Percentiles rank a stretch among this genome's conserved stretches.
phyloP scores from a whole-genome alignment of 2,888 invertebrate species.

The Diogma glabrata region DNA sequence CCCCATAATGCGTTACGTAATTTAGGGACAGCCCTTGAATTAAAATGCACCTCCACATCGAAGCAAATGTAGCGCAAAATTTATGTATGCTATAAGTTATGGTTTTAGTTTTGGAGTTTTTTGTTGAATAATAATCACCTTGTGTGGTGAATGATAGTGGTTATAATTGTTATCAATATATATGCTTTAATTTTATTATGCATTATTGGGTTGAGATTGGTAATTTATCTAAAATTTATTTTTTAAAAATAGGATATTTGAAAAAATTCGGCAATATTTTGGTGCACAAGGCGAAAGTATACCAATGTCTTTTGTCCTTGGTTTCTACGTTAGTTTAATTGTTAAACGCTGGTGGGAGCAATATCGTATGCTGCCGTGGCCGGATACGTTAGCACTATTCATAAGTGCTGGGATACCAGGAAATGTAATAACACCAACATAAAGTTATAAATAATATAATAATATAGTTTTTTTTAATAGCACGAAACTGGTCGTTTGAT shows the following conservation, averaged over 20 bases:
- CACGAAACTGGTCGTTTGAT: constrained; percentile 81
- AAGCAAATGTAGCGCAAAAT: no score
- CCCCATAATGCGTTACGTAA: no score
- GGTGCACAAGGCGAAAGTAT: constrained; percentile 80
- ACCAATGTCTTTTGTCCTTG: constrained; percentile 90
- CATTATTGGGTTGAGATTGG: no score
- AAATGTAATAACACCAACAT: constrained; percentile 45
- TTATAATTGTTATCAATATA: no score
- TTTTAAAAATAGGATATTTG: constrained; percentile 86
- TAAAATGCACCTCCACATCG: no score
- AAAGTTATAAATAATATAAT: constrained; percentile 3
- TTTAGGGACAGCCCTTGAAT: no score
- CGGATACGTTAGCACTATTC: constrained; percentile 83
- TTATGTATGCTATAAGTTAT: no score
- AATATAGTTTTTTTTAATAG: constrained; percentile 40
- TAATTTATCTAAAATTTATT: no score
- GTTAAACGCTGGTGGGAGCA: constrained; percentile 95
- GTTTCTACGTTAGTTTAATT: constrained; percentile 86
- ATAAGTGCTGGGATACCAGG: constrained; percentile 86
- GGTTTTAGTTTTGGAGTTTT: no score
- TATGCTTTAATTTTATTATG: no score
- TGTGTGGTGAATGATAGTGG: no score
- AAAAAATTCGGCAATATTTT: constrained; percentile 75
- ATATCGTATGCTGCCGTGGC: constrained; percentile 85
- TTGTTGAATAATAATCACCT: no score